These are phyloP conservation scores for Hirtodrosophila cameraria DNA, from an alignment of 2,888 invertebrate genomes.

Conservation along the genomic window DNA sequence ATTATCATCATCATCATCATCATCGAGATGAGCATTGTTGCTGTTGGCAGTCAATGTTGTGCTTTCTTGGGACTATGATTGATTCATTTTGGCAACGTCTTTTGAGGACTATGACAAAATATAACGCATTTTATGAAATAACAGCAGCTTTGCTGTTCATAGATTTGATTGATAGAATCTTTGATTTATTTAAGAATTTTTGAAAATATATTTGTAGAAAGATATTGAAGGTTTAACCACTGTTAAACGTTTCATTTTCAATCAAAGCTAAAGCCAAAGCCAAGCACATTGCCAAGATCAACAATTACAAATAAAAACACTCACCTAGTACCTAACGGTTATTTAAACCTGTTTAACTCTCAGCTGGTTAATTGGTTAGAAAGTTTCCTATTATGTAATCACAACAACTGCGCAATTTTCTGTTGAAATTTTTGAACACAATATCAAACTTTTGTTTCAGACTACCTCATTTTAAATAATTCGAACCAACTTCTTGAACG, in stretches of 20 bases:
- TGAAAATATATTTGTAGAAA: no score
- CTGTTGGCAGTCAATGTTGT: slow-evolving; percentile 63
- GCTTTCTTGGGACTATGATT: slow-evolving; percentile 61
- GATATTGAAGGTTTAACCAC: no score
- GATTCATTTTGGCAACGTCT: slow-evolving; percentile 65
- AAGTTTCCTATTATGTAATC: slow-evolving; percentile 58
- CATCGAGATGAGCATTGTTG: slow-evolving; percentile 23
- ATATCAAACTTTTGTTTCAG: background rate
- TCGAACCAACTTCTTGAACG: slow-evolving; percentile 51
- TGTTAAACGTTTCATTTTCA: no score
- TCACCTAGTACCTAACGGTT: slow-evolving; percentile 36
- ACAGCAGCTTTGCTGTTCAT: background rate
- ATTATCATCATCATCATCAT: slow-evolving; percentile 23
- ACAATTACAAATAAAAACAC: background rate
- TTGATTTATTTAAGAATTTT: no score
- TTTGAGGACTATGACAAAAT: slow-evolving; percentile 42
- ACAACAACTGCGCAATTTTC: slow-evolving; percentile 69
- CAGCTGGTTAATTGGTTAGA: slow-evolving; percentile 5
- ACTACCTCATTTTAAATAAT: slow-evolving; percentile 1
- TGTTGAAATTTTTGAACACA: slow-evolving; percentile 29
- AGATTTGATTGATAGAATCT: background rate
- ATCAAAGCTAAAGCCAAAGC: no score
- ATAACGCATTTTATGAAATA: slow-evolving; percentile 61
- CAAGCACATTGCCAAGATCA: slow-evolving; percentile 18
- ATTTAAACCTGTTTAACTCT: slow-evolving; percentile 5